phyloP scores from a whole-genome alignment of 2,113 vertebrate genomes.

The Pycnonotus jocosus region DNA sequence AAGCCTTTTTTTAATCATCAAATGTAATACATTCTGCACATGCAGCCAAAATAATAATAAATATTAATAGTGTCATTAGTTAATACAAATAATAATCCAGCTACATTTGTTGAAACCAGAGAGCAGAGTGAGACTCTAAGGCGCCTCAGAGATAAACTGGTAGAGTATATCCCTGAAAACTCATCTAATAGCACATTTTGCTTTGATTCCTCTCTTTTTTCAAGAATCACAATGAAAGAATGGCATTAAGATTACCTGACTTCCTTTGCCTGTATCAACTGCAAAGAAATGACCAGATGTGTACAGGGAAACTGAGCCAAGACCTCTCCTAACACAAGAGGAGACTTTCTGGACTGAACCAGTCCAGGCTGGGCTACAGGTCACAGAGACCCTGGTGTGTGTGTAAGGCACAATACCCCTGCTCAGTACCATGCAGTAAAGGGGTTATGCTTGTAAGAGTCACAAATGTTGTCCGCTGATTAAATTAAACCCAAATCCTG shows the following conservation, averaged over 20 bases:
- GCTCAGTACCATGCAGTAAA: neutral
- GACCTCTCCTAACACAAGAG: neutral
- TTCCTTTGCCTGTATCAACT: neutral
- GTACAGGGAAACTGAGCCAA: neutral
- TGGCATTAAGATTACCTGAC: neutral
- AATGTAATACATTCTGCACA: neutral
- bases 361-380: fast-evolving
- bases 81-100: neutral
- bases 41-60: neutral
- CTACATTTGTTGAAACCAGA: neutral
- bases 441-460: no score
- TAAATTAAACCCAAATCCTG: neutral
- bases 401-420: fast-evolving
- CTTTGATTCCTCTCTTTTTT: neutral
- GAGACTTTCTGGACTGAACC: neutral
- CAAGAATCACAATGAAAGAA: neutral
- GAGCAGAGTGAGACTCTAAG: neutral
- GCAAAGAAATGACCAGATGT: neutral
- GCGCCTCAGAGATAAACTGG: neutral
- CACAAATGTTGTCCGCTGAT: neutral
- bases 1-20: neutral
- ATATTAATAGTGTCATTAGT: neutral
- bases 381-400: no score
- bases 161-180: neutral
- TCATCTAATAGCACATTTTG: neutral